These are phyloP conservation scores for Ailuropoda melanoleuca DNA, from an alignment of 2,113 vertebrate genomes.

Conservation along the genomic window DNA sequence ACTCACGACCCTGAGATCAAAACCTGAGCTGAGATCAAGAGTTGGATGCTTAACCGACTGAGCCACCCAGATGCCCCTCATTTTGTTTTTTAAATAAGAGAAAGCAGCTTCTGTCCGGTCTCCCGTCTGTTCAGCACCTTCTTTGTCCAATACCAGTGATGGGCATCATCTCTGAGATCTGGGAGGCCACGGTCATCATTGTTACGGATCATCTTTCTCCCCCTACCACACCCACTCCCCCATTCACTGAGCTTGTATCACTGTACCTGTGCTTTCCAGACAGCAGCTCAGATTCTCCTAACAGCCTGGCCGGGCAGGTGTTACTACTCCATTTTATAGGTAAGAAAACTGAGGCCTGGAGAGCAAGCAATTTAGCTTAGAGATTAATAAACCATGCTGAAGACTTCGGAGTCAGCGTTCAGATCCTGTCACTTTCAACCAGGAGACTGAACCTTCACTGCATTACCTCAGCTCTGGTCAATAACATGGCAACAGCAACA, in stretches of 20 bases:
- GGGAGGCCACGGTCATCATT: background rate
- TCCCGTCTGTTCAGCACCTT: background rate
- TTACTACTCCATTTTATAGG: background rate
- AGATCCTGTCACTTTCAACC: background rate
- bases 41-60: background rate
- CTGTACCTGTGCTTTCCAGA: background rate
- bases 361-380: background rate
- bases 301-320: background rate
- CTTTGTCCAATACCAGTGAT: background rate
- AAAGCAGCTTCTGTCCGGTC: background rate
- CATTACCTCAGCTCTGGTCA: background rate
- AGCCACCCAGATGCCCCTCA: background rate
- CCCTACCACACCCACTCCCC: fast-evolving
- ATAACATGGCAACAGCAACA: background rate
- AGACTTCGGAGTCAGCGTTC: background rate
- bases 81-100: background rate
- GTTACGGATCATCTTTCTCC: fast-evolving
- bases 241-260: background rate
- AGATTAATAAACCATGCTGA: background rate
- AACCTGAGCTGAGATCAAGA: background rate
- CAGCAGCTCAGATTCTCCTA: no score
- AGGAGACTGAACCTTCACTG: background rate
- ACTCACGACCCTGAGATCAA: background rate
- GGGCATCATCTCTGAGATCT: background rate
- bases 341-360: background rate